Evolutionary conservation across 2,797 vertebrate genomes (phyloP).

Genomic region (Anabacerthia variegaticeps): DNA sequence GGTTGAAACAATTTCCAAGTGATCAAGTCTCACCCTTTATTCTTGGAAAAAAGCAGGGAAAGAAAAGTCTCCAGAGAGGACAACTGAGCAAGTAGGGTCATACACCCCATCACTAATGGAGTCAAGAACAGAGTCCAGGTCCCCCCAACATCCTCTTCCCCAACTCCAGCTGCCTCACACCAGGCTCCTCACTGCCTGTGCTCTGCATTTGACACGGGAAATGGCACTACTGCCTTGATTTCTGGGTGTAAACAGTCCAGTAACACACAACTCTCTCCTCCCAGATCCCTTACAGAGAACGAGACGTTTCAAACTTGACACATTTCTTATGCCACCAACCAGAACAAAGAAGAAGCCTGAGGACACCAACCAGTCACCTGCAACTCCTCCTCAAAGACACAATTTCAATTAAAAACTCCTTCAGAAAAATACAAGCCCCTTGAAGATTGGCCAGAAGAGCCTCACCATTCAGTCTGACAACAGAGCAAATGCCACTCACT

Average conservation of each 20-base stretch:
- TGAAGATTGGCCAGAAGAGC: background rate
- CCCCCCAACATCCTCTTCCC: background rate
- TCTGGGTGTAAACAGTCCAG: background rate
- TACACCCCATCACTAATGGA: fast-evolving
- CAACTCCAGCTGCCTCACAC: background rate
- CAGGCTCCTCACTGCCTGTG: background rate
- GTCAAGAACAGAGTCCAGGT: background rate
- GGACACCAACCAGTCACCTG: background rate
- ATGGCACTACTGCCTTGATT: fast-evolving
- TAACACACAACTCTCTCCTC: background rate
- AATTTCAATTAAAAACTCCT: background rate
- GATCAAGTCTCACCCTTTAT: background rate
- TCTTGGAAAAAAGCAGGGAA: background rate
- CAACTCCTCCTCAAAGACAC: background rate
- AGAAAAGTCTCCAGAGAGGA: background rate
- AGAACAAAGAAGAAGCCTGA: background rate
- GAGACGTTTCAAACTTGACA: background rate
- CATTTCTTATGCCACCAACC: fast-evolving
- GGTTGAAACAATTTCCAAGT: background rate
- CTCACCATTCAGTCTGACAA: background rate
- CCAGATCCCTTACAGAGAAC: background rate
- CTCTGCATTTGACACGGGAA: background rate
- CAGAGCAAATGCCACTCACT: background rate
- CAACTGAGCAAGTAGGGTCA: background rate
- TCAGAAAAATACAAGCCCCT: background rate